Evolutionary conservation across 2,797 vertebrate species (phyloP).

Genomic region (Microtus agrestis): DNA sequence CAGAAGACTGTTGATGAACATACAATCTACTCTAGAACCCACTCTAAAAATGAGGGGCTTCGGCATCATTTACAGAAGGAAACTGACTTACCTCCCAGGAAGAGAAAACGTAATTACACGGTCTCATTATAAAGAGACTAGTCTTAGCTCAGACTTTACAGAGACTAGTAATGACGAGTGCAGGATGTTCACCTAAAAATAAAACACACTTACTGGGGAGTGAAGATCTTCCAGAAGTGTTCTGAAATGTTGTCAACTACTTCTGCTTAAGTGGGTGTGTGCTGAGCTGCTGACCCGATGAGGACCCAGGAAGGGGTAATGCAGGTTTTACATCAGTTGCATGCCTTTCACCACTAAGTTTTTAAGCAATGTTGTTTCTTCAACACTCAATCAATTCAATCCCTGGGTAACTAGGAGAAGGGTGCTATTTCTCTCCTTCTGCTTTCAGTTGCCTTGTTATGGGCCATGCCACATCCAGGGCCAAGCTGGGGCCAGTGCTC

Average conservation of each 20-base stretch:
- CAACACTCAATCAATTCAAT: slow-evolving; percentile 56
- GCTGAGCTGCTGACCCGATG: background rate
- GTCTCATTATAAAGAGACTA: background rate
- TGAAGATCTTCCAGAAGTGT: background rate
- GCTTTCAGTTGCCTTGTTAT: slow-evolving; percentile 63
- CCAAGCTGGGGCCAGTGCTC: background rate
- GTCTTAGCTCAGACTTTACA: background rate
- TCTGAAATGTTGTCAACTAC: background rate
- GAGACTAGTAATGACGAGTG: background rate
- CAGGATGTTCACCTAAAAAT: slow-evolving; percentile 59
- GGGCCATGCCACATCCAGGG: slow-evolving; percentile 59
- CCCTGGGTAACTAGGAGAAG: slow-evolving; percentile 4
- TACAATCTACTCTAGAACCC: background rate
- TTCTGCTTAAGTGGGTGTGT: slow-evolving; percentile 16
- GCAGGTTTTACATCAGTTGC: background rate
- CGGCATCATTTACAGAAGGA: background rate
- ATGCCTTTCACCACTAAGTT: slow-evolving; percentile 63
- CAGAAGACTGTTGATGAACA: background rate
- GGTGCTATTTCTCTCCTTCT: slow-evolving; percentile 67
- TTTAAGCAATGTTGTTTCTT: slow-evolving; percentile 60
- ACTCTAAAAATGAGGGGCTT: background rate
- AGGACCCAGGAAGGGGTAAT: background rate
- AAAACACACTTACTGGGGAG: background rate
- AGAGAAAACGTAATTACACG: background rate
- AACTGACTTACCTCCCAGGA: background rate